Evolutionary conservation across 2,113 vertebrate species (phyloP).

Genomic region (Otocyon megalotis): DNA sequence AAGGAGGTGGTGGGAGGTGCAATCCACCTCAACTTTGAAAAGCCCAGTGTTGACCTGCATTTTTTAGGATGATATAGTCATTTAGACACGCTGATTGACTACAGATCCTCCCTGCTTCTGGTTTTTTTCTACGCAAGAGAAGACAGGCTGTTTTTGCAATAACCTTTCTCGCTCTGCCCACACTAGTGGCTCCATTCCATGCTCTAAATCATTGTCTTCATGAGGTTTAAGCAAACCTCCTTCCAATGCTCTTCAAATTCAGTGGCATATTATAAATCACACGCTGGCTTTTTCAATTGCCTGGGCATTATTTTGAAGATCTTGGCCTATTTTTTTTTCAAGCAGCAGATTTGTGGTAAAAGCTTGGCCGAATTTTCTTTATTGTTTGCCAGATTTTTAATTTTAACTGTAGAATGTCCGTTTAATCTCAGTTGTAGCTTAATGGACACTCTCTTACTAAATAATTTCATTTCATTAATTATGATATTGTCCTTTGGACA

Average conservation of each 20-base stretch:
- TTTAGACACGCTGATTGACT: slow-evolving; percentile 80
- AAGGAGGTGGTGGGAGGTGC: slow-evolving; percentile 24
- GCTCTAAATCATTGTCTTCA: slow-evolving; percentile 84
- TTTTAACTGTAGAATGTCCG: background rate
- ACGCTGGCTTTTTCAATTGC: slow-evolving; percentile 74
- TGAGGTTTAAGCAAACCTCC: slow-evolving; percentile 82
- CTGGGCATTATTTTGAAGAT: slow-evolving; percentile 80
- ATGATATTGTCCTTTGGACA: background rate
- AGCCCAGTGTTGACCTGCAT: slow-evolving; percentile 31
- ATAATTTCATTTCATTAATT: slow-evolving; percentile 19
- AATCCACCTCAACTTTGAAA: slow-evolving; percentile 81
- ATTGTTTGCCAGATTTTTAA: slow-evolving; percentile 29
- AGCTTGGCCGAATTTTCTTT: slow-evolving; percentile 74
- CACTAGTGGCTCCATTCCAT: slow-evolving; percentile 82
- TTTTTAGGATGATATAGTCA: slow-evolving; percentile 40
- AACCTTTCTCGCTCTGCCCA: slow-evolving; percentile 82
- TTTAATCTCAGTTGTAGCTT: background rate
- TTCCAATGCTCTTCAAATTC: slow-evolving; percentile 83
- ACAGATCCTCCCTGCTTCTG: slow-evolving; percentile 79
- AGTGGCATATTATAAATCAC: slow-evolving; percentile 82
- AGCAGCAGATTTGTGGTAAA: slow-evolving; percentile 75
- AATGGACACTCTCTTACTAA: background rate
- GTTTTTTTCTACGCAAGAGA: slow-evolving; percentile 71
- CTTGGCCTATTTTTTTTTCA: slow-evolving; percentile 76
- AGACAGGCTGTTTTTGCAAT: slow-evolving; percentile 83